These are phyloP conservation scores for Oostethus manadensis DNA, from an alignment of 2,113 vertebrate species.

Conservation along the genomic window DNA sequence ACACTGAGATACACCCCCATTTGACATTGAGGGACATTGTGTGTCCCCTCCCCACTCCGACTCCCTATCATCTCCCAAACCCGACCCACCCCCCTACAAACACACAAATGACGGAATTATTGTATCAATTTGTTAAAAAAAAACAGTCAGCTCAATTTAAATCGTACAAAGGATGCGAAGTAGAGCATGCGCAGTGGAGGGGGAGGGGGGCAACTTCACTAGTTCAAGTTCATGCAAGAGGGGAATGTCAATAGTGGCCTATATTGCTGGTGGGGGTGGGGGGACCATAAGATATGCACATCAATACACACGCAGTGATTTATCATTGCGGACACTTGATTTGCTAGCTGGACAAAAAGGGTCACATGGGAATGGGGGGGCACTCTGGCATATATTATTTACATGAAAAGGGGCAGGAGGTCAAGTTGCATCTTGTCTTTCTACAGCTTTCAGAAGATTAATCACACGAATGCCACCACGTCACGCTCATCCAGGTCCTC, in stretches of 20 bases:
- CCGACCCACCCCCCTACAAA: not conserved
- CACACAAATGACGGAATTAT: not conserved
- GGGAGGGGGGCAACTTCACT: not conserved
- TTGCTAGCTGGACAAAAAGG: not conserved
- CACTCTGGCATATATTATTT: not conserved
- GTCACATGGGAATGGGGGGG: not conserved
- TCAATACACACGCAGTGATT: not conserved
- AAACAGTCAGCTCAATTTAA: not conserved
- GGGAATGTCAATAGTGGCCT: conserved; percentile 36
- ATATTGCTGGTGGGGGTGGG: conserved; percentile 21
- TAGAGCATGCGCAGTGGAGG: not conserved
- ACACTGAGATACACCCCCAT: conserved; percentile 59
- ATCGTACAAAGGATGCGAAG: not conserved
- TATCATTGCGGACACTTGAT: not conserved
- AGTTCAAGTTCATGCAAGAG: conserved; percentile 29
- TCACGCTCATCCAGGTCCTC: not conserved
- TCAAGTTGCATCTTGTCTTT: too few species aligned
- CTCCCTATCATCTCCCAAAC: not conserved
- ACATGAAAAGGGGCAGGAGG: not conserved
- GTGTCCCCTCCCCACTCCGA: conserved; percentile 3
- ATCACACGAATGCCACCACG: not conserved
- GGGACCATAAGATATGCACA: conserved; percentile 11
- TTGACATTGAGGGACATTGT: conserved; percentile 68
- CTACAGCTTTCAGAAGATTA: too few species aligned
- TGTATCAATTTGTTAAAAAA: not conserved